Evolutionary conservation across 2,113 vertebrate species (phyloP), one percentile per base, ranked within the genome.

Genomic region (Glaucidium brasilianum): DNA sequence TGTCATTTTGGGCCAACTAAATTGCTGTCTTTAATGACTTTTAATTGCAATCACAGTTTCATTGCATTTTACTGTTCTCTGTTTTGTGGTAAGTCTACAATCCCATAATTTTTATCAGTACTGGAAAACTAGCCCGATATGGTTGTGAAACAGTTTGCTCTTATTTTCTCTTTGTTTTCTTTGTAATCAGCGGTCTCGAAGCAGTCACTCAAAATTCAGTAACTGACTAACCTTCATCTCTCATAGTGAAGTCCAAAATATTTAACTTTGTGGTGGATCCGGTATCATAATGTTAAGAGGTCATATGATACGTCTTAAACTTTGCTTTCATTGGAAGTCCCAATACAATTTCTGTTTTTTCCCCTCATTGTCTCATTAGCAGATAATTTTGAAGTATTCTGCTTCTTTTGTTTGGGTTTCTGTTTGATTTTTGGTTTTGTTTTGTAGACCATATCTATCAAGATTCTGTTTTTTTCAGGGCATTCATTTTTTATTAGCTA

Each of bases 391-490:
- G 7, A 39, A 74, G 4, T 59, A 35, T 35, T 79, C 5, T 3
- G 1, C 12, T 17, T 53, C 12, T 26, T 67, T 71, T 45, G 3
- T 60, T 27, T 17, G 6, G 1, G 1, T 8, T 26, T 63, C n/a
- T 35, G 5, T 22, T 72, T 43, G 7, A 0, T 5, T 88, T 52
- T 52, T 6, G 3, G 9, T n/a, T 37, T 62, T 32, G 5, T 45
- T 86, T 90, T 69, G 5, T 37, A 50, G 45, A 30, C 7, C 68
- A 5, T 3, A 29, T 35, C 29, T 43, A 23, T 56, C 69, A 79
- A n/a, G 72, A 62, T 0, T 71, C 11, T 56, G 18, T 59, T 63
- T 37, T 37, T 90, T 74, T 71, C 14, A 30, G 14, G 16, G 30
- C 34, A 7, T 62, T 73, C 1, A 1, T 7, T 6, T 60, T 58